phyloP scores from a whole-genome alignment of 1,140 invertebrate species.

The Drosophila nasuta region DNA sequence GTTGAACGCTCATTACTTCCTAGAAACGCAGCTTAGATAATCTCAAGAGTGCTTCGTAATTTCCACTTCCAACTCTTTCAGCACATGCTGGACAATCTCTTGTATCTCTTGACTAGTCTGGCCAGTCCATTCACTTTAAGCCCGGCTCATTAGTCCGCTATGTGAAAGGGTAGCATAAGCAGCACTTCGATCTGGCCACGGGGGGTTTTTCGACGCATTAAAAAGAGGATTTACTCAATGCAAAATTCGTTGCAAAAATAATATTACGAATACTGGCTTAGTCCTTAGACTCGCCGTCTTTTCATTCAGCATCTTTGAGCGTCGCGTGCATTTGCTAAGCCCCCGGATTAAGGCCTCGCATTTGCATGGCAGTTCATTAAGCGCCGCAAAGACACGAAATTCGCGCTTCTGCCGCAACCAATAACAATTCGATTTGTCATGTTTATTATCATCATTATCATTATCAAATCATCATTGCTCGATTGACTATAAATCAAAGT shows the following conservation, averaged over 20 bases:
- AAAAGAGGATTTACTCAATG: slow-evolving; percentile 60
- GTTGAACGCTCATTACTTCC: slow-evolving; percentile 10
- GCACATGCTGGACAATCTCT: slow-evolving; percentile 16
- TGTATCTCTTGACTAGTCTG: neutral
- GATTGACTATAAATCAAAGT: slow-evolving; percentile 67
- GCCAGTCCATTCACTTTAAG: slow-evolving; percentile 23
- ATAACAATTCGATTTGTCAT: slow-evolving; percentile 55
- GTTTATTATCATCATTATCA: slow-evolving; percentile 52
- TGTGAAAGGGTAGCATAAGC: slow-evolving; percentile 34
- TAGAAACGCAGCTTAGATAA: slow-evolving; percentile 30
- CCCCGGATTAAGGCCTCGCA: slow-evolving; percentile 29
- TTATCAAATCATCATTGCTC: slow-evolving; percentile 55
- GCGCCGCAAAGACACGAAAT: slow-evolving; percentile 11
- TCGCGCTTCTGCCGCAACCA: slow-evolving; percentile 14
- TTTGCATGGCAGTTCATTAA: slow-evolving; percentile 45
- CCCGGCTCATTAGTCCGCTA: slow-evolving; percentile 44
- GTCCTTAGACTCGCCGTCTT: neutral
- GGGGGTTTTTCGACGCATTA: slow-evolving; percentile 53
- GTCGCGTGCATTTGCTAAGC: slow-evolving; percentile 22
- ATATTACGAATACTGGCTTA: slow-evolving; percentile 52
- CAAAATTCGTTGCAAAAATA: slow-evolving; percentile 23
- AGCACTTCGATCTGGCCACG: neutral
- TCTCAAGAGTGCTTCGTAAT: slow-evolving; percentile 27
- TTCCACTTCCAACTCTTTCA: slow-evolving; percentile 51
- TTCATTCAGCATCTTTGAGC: slow-evolving; percentile 30